Percentiles rank a stretch among this genome's conserved stretches.
Conservation (phyloP, 2,888 invertebrate genomes). For the Caenorhabditis afra region DNA sequence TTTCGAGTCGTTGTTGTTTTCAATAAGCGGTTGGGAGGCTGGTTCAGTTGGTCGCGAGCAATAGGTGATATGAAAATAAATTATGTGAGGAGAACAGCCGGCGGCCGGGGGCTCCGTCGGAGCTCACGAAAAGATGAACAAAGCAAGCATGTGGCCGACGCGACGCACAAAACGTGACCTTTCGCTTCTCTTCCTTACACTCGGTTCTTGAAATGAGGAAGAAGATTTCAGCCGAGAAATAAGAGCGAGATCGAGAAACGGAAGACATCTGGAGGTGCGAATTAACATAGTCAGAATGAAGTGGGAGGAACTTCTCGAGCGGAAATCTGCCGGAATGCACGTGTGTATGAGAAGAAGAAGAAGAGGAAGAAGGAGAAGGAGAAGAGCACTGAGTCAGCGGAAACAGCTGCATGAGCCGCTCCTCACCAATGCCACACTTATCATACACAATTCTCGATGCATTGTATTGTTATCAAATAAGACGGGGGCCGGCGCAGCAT, state of each 20-base stretch:
- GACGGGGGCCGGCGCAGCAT: not conserved
- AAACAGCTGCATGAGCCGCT: slow-evolving; percentile 43
- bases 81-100: slow-evolving; percentile 39
- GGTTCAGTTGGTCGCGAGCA: slow-evolving; percentile 33
- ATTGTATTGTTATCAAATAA: slow-evolving; percentile 46
- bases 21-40: slow-evolving; percentile 7
- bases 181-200: not conserved
- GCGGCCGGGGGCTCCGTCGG: slow-evolving; percentile 1
- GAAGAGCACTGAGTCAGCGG: slow-evolving; percentile 32
- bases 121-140: slow-evolving; percentile 10
- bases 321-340: slow-evolving; percentile 19
- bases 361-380: not conserved
- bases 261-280: slow-evolving; percentile 2
- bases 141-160: not conserved
- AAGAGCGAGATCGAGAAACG: no score
- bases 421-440: slow-evolving; percentile 20
- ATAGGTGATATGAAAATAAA: slow-evolving; percentile 50
- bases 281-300: slow-evolving; percentile 8
- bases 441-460: slow-evolving; percentile 32
- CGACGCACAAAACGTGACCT: not conserved
- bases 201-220: not conserved
- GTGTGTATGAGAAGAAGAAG: slow-evolving; percentile 1
- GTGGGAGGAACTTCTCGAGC: slow-evolving; percentile 7
- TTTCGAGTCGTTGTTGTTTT: slow-evolving; percentile 4
- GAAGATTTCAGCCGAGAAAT: not conserved